These are phyloP conservation scores for Lasioglossum figueresi DNA, from an alignment of 2,888 invertebrate genomes.

Conservation along the genomic window DNA sequence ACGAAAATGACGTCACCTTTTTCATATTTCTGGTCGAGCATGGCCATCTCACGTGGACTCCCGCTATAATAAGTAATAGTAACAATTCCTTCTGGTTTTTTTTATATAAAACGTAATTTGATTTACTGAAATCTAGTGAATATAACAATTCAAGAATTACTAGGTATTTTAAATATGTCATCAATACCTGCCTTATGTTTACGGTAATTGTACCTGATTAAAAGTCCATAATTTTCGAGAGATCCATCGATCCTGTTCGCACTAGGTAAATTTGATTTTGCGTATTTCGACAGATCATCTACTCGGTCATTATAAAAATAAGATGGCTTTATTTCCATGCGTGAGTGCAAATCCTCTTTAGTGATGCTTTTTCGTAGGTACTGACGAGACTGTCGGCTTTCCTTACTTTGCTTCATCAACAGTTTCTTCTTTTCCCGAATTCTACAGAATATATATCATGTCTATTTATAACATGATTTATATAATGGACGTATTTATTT, in stretches of 20 bases:
- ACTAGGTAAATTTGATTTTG: not conserved
- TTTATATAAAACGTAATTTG: not conserved
- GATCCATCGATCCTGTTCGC: not conserved
- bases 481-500: not conserved
- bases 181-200: not conserved
- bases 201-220: conserved; percentile 43
- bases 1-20: conserved; percentile 47
- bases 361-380: conserved; percentile 9
- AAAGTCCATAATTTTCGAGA: conserved; percentile 42
- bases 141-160: not conserved
- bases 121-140: not conserved
- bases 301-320: conserved; percentile 28
- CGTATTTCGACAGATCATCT: conserved; percentile 30
- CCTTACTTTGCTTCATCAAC: not conserved
- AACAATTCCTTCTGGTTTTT: not conserved
- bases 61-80: conserved; percentile 37
- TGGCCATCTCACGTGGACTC: conserved; percentile 43
- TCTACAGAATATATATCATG: conserved; percentile 13
- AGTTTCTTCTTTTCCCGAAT: conserved; percentile 27
- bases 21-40: conserved; percentile 49
- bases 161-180: not conserved
- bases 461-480: not conserved
- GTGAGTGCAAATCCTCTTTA: conserved; percentile 29
- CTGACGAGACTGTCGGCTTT: conserved; percentile 22
- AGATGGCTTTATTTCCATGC: conserved; percentile 14